Evolutionary conservation across 2,113 vertebrate species (phyloP).

Genomic region (Lamprotornis superbus): DNA sequence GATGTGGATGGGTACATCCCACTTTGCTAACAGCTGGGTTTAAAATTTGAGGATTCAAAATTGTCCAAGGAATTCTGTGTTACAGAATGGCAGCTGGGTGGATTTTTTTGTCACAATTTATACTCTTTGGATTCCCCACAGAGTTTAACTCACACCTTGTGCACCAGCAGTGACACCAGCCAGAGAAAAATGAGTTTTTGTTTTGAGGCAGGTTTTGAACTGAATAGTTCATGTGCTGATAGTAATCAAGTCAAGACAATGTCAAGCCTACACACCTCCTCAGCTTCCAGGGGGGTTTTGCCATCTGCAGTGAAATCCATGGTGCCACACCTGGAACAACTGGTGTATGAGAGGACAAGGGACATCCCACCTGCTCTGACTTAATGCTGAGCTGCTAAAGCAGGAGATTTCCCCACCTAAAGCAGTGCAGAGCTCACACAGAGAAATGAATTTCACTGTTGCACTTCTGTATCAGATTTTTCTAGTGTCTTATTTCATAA

Average conservation of each 20-base stretch:
- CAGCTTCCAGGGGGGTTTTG: neutral
- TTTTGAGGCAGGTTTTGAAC: neutral
- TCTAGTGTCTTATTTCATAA: neutral
- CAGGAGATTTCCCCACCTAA: neutral
- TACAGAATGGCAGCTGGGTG: neutral
- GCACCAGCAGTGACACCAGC: neutral
- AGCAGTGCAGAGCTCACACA: accelerated
- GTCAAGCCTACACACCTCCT: neutral
- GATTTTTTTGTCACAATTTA: neutral
- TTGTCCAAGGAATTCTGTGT: neutral
- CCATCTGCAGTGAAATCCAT: neutral
- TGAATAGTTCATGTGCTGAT: accelerated
- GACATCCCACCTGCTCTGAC: neutral
- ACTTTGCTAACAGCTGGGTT: neutral
- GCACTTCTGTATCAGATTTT: neutral
- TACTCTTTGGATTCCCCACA: neutral
- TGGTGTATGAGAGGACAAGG: neutral
- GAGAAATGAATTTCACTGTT: neutral
- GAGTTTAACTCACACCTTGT: neutral
- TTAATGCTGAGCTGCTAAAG: neutral
- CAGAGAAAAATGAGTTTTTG: neutral
- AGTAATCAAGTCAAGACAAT: neutral
- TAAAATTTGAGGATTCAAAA: neutral
- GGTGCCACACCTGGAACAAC: neutral
- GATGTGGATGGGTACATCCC: neutral